A percentile compares a stretch with the other conserved stretches of the same genome.
Evolutionary conservation across 1,140 invertebrate species (phyloP).

Genomic region (Tetragnatha versicolor): DNA sequence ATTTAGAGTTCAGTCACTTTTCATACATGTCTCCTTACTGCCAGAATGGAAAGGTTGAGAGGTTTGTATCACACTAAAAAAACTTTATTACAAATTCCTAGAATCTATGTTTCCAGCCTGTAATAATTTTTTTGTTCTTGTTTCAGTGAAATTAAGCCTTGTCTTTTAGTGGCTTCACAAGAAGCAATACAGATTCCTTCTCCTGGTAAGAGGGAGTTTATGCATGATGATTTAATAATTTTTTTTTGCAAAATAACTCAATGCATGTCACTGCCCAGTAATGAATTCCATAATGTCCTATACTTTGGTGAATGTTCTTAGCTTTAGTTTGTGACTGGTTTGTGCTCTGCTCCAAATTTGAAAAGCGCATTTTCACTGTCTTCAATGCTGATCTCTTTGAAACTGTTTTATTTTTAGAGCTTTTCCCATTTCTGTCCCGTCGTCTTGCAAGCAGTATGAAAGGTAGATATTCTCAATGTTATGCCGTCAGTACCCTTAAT

Average conservation of each 20-base stretch:
- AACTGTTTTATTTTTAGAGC: conserved; percentile 66
- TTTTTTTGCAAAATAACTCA: too few species aligned
- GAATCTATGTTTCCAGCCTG: neutral
- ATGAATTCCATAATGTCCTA: too few species aligned
- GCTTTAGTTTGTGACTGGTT: neutral
- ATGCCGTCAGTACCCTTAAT: too few species aligned
- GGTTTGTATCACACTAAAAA: too few species aligned
- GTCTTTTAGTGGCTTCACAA: conserved; percentile 52
- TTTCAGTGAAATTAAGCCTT: conserved; percentile 49
- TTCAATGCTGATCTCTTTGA: too few species aligned
- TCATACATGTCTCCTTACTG: conserved; percentile 24
- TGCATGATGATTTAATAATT: too few species aligned
- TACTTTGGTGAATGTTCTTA: too few species aligned
- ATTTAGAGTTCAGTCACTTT: conserved; percentile 42
- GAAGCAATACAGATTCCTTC: conserved; percentile 51
- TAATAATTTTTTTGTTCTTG: neutral
- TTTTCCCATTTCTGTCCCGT: conserved; percentile 80
- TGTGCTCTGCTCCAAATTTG: too few species aligned
- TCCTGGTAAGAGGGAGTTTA: conserved; percentile 36
- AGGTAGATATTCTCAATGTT: conserved; percentile 51
- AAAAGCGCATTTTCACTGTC: too few species aligned
- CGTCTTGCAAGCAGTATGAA: conserved; percentile 69
- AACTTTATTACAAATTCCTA: neutral
- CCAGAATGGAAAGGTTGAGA: conserved; percentile 40
- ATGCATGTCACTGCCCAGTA: too few species aligned